Evolutionary conservation across 1,140 invertebrate genomes (phyloP), one percentile per base, ranked within the genome.

Genomic region (Bombus superbus): DNA sequence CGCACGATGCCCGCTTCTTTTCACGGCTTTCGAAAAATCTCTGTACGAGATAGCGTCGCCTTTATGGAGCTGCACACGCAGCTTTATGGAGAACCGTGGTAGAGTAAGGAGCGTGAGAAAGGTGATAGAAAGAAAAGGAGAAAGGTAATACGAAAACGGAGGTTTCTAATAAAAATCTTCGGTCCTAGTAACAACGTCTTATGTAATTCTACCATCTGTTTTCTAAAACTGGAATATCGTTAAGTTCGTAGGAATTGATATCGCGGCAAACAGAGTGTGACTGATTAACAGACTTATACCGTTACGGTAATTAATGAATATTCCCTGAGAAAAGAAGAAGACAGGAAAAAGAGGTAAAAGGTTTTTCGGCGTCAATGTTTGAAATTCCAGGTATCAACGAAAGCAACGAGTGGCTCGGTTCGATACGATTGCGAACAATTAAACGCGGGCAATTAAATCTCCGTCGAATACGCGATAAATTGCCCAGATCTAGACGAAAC

Each of bases 401-500:
- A 47, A 35, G 11, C 44, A 42, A 28, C 11, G 38, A 13, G 15
- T 40, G 35, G 25, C 40, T 25, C 13, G 3, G 3, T 25, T 28
- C 15, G 82, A 84, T 79, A 79, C 13, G 77, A 85, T 85, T 57
- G 57, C 83, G 44, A 44, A 9, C 64, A 59, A 83, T 83, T 47
- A 47, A 84, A 73, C 40, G 53, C 68, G 83, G 11, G 57, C 73
- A 77, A 82, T 83, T 76, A 86, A 79, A 83, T 59, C 64, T 81
- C 13, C 32, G n/a, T 35, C 32, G 38, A 47, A 47, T 44, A 9
- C 28, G 57, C 81, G 85, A 86, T 86, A 77, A 86, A 82, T 83
- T 83, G 62, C 40, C 42, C 28, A 71, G 81, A 86, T 77, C 59
- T 72, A 11, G 44, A 74, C 71, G 53, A 57, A 83, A 77, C 85